Evolutionary conservation across 2,113 vertebrate species (phyloP).

Genomic region (Coryphaenoides rupestris): DNA sequence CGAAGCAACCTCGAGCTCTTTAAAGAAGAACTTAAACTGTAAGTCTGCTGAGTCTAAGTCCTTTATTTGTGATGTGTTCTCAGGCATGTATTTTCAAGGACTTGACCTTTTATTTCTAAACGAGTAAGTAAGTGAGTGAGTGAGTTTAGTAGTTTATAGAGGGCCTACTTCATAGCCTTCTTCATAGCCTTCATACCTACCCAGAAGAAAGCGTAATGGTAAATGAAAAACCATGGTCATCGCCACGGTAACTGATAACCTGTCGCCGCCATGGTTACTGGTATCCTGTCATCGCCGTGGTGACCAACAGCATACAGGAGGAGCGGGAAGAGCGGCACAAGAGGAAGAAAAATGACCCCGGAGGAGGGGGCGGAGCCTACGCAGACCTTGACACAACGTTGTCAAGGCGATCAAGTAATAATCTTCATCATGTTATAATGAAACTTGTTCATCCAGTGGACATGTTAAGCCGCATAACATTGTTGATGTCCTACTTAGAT

Average conservation of each 20-base stretch:
- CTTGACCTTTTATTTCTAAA: background rate
- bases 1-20: conserved; percentile 80
- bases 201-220: too few relatives aligned
- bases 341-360: conserved; percentile 70
- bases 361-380: conserved; percentile 25
- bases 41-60: conserved; percentile 29
- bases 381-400: conserved; percentile 63
- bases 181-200: too few relatives aligned
- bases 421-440: background rate
- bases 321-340: conserved; percentile 77
- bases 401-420: conserved; percentile 68
- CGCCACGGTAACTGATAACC: too few relatives aligned
- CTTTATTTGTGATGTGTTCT: background rate
- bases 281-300: background rate
- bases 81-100: background rate
- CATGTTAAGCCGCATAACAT: too few relatives aligned
- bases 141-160: too few relatives aligned
- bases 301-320: conserved; percentile 74
- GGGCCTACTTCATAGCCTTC: too few relatives aligned
- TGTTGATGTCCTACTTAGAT: too few relatives aligned
- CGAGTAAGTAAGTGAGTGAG: too few relatives aligned
- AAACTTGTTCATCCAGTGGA: too few relatives aligned
- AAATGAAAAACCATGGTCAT: too few relatives aligned
- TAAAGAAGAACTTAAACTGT: conserved; percentile 80
- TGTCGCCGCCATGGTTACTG: too few relatives aligned